Evolutionary conservation across 92 coral and sea anemone genomes (phyloP).

Genomic region (Montipora capitata): DNA sequence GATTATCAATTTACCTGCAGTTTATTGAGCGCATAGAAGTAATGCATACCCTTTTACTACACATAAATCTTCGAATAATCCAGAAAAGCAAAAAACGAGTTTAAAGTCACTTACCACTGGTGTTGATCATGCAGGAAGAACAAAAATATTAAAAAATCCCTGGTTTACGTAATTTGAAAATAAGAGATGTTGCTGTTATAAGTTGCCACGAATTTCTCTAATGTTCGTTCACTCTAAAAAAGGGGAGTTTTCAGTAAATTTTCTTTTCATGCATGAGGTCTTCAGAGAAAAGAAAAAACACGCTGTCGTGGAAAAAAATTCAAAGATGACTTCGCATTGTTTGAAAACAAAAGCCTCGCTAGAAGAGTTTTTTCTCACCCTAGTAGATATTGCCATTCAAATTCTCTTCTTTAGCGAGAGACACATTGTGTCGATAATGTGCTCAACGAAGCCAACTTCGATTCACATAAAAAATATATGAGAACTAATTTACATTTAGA

Average conservation of each 20-base stretch:
- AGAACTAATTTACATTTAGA: conserved; percentile 37
- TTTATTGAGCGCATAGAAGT: not conserved
- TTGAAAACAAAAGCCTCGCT: not conserved
- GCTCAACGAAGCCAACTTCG: conserved; percentile 23
- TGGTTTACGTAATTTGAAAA: not conserved
- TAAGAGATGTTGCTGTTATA: not conserved
- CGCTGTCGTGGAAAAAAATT: not conserved
- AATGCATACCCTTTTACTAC: not conserved
- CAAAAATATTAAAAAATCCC: not conserved
- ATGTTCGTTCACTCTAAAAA: not conserved
- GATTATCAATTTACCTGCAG: not conserved
- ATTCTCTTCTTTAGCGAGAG: no score
- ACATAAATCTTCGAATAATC: not conserved
- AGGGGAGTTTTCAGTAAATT: not conserved
- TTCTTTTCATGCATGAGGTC: no score
- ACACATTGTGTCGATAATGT: conserved; percentile 17
- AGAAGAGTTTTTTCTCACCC: not conserved
- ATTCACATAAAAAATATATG: not conserved
- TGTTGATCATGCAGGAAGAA: not conserved
- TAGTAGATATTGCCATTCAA: not conserved
- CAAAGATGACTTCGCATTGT: not conserved
- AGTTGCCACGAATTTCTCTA: not conserved
- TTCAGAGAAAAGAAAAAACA: not conserved
- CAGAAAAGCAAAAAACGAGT: not conserved
- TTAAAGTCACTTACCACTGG: conserved; percentile 13